Percentiles rank a stretch among this genome's conserved stretches.
Conservation (phyloP, 2,888 invertebrate genomes). For the Protophormia terraenovae region DNA sequence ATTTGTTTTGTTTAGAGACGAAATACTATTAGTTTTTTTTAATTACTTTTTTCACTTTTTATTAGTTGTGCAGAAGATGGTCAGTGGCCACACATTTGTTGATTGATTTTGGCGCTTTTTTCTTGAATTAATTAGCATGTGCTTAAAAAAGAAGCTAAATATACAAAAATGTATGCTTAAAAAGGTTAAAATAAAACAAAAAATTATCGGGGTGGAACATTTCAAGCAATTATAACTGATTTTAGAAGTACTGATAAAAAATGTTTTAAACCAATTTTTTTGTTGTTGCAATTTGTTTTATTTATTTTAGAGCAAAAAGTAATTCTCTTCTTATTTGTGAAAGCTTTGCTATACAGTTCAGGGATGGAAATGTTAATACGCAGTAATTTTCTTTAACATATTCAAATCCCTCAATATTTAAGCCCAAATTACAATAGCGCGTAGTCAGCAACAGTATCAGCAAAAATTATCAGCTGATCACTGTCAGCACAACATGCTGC, state of each 20-base stretch:
- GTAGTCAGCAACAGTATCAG: no score
- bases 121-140: not conserved
- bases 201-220: not conserved
- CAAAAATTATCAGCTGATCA: no score
- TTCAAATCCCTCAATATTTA: no score
- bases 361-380: no score
- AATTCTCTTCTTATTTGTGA: no score
- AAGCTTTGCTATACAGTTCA: no score
- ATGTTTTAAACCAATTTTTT: not conserved
- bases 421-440: no score
- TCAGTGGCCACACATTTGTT: not conserved
- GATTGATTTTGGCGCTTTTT: conserved; percentile 14
- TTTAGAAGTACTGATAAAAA: not conserved
- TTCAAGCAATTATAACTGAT: not conserved
- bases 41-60: not conserved
- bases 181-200: not conserved
- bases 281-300: not conserved
- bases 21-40: not conserved
- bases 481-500: no score
- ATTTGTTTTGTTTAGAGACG: conserved; percentile 25
- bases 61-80: not conserved
- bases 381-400: no score
- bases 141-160: not conserved
- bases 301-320: no score
- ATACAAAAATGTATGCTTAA: not conserved